These are phyloP conservation scores for Macropus fuliginosus DNA, from an alignment of 2,797 vertebrate species.

Conservation along the genomic window DNA sequence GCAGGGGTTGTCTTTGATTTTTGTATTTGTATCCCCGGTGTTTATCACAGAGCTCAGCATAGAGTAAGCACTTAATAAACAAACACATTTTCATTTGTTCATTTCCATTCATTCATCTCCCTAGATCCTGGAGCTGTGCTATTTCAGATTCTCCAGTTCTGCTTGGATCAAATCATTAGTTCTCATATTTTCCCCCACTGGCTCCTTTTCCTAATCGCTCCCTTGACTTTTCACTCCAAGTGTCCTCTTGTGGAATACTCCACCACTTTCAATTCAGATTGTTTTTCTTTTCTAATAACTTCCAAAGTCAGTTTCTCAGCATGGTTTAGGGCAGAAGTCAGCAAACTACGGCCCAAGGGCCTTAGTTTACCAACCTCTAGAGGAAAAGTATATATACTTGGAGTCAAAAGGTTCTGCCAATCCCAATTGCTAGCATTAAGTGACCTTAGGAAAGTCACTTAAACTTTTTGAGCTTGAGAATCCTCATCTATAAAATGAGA, in stretches of 20 bases:
- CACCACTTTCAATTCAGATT: not conserved
- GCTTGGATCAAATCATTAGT: not conserved
- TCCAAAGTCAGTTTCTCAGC: not conserved
- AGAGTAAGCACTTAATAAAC: not conserved
- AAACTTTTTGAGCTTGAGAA: not conserved
- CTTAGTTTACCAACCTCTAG: not conserved
- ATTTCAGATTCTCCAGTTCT: conserved; percentile 3
- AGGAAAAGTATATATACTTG: not conserved
- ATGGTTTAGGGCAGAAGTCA: not conserved
- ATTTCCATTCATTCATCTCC: not conserved
- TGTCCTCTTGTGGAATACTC: conserved; percentile 17
- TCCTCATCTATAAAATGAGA: not conserved
- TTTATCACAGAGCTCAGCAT: not conserved
- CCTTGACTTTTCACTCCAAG: not conserved
- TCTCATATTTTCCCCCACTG: not conserved
- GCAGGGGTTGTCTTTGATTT: not conserved
- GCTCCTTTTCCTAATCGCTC: conserved; percentile 17
- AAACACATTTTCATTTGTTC: not conserved
- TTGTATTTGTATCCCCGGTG: not conserved
- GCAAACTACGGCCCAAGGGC: not conserved
- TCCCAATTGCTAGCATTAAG: not conserved
- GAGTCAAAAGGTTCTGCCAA: not conserved
- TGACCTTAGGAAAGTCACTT: not conserved
- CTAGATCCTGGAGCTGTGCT: not conserved
- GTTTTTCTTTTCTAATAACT: conserved; percentile 7